Base-by-base conservation (phyloP, 2,797 vertebrate species). In the Manis javanica region DNA sequence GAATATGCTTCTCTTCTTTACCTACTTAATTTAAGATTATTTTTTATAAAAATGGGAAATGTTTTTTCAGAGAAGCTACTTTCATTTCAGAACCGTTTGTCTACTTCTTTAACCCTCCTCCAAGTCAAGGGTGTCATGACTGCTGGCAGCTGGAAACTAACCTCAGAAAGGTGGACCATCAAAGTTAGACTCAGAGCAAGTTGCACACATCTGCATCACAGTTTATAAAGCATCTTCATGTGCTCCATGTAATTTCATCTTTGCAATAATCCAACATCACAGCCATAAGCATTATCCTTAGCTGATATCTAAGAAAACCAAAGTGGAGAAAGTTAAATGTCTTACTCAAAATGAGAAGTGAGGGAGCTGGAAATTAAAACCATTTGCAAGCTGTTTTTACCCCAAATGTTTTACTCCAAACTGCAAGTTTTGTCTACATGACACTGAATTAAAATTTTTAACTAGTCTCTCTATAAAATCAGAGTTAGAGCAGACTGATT, bases 71-170 rank as follows among this genome's bases (percentile, higher is more conserved):
- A 88, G 53, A 87, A 91, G 59, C 31, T 37, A 55, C 37, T 95
- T 63, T 96, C 83, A 95, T 79, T 94, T 91, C 37, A 87, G 89
- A 97, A 79, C 29, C 13, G 91, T 95, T 92, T 95, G n/a, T 94
- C 90, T 90, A 39, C 31, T 64, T 97, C 39, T 88, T 68, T 90
- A 82, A 68, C 18, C 46, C 42, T 79, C 77, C 90, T 69, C 64
- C 53, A 74, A 89, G 61, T 49, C 34, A 71, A 78, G 23, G 49
- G 16, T 74, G 23, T 69, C 69, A 46, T 53, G 71, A 95, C 92
- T 90, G 59, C 49, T 91, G 69, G 14, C 26, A 57, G 64, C 24
- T 69, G 34, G 49, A 90, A 95, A 26, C n/a, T 37, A 89, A 49
- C 82, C 78, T 85, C 78, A 87, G 53, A 59, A 89, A 72, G 18